Evolutionary conservation across 2,113 vertebrate genomes (phyloP).

Genomic region (Herpetotheres cachinnans): DNA sequence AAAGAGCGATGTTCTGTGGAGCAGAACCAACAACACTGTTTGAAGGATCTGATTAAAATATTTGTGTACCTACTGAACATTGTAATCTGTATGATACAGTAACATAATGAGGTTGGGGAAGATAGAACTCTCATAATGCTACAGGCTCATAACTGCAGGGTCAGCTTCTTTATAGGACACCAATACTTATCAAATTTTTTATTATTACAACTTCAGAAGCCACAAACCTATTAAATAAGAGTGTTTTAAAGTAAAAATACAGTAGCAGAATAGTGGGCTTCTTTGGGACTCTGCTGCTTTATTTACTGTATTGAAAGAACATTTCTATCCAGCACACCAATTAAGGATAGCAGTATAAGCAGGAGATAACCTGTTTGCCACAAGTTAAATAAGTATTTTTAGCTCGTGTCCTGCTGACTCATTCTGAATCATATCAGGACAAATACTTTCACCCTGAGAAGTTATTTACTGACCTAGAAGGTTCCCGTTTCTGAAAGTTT

Average conservation of each 20-base stretch:
- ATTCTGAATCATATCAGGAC: slow-evolving; percentile 28
- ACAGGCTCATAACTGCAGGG: neutral
- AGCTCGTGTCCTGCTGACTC: slow-evolving; percentile 28
- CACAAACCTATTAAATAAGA: neutral
- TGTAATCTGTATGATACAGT: neutral
- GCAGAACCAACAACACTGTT: neutral
- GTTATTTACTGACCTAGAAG: slow-evolving; percentile 23
- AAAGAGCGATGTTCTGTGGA: neutral
- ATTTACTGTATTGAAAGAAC: slow-evolving; percentile 14
- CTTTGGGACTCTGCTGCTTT: neutral
- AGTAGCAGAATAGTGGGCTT: neutral
- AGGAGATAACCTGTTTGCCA: slow-evolving; percentile 40
- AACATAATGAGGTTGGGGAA: neutral
- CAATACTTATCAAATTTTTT: neutral
- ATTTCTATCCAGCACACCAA: slow-evolving; percentile 10
- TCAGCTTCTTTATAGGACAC: neutral
- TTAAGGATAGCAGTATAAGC: slow-evolving; percentile 16
- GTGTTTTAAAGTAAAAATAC: slow-evolving; percentile 13
- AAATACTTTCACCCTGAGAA: slow-evolving; percentile 47
- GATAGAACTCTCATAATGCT: neutral
- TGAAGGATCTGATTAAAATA: slow-evolving; percentile 24
- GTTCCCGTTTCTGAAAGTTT: neutral
- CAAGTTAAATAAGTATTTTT: neutral
- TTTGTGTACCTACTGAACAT: neutral
- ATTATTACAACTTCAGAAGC: neutral